These are phyloP conservation scores for Oncopodura yosiiana DNA, from an alignment of 1,140 invertebrate species.

Conservation along the genomic window DNA sequence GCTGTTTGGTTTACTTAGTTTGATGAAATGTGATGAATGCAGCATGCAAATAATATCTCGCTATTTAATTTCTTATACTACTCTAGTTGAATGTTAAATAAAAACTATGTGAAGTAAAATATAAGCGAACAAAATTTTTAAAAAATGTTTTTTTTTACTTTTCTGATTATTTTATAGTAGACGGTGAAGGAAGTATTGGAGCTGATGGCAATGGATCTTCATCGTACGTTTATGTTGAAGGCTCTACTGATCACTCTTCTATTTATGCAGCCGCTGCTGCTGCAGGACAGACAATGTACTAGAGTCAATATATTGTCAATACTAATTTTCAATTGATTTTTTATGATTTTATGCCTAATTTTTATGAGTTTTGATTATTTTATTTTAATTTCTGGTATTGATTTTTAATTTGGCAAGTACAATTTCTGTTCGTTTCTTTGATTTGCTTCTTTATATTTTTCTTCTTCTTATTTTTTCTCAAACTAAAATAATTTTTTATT, in stretches of 20 bases:
- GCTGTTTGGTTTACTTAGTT: too few relatives aligned
- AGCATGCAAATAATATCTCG: too few relatives aligned
- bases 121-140: too few relatives aligned
- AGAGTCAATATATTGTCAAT: slow-evolving; percentile 19
- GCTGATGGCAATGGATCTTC: slow-evolving; percentile 45
- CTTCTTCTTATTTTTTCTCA: not conserved
- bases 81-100: too few relatives aligned
- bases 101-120: too few relatives aligned
- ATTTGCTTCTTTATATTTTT: not conserved
- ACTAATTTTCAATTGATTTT: not conserved
- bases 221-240: slow-evolving; percentile 61
- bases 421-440: slow-evolving; percentile 1
- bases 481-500: not conserved
- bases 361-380: not conserved
- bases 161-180: slow-evolving; percentile 34
- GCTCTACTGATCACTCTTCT: slow-evolving; percentile 51
- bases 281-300: slow-evolving; percentile 54
- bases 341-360: slow-evolving; percentile 5
- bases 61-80: too few relatives aligned
- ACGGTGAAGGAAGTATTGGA: slow-evolving; percentile 36
- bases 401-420: slow-evolving; percentile 13
- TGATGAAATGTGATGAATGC: too few relatives aligned
- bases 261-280: slow-evolving; percentile 53
- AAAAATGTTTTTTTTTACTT: too few relatives aligned
- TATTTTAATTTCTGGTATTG: not conserved